Evolutionary conservation across 2,888 invertebrate genomes (phyloP).

Genomic region (Conus canariensis): DNA sequence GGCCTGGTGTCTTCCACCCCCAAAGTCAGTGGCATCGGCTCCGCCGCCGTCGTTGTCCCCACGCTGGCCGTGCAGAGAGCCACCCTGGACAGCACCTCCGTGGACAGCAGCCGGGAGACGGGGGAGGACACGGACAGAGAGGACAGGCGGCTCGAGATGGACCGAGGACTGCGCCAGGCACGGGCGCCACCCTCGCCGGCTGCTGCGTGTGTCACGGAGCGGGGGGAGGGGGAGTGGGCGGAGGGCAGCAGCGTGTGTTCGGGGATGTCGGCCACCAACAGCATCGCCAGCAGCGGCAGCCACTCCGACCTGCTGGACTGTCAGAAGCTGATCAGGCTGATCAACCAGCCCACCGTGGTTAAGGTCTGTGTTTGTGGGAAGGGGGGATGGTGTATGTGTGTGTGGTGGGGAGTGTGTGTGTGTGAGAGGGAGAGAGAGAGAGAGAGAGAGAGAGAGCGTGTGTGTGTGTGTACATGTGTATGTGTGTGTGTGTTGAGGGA

Average conservation of each 20-base stretch:
- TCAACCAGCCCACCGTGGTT: conserved; percentile 64
- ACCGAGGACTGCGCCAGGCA: not conserved
- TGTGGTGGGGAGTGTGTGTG: not conserved
- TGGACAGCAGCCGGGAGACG: not conserved
- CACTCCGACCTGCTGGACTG: conserved; percentile 59
- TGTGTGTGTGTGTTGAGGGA: not conserved
- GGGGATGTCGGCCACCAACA: conserved; percentile 45
- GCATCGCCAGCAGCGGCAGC: not conserved
- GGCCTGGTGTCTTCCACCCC: not conserved
- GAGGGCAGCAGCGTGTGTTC: conserved; percentile 49
- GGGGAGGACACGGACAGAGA: conserved; percentile 15
- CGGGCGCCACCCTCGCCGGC: no score
- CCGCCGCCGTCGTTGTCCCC: not conserved
- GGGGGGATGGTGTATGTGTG: not conserved
- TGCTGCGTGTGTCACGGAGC: not conserved
- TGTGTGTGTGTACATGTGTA: conserved; percentile 1
- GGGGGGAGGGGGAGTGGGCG: not conserved
- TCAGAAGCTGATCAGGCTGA: conserved; percentile 60
- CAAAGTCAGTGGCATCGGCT: not conserved
- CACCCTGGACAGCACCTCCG: not conserved
- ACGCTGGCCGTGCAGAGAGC: conserved; percentile 1
- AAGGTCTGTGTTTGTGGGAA: conserved; percentile 55
- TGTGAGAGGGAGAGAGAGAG: not conserved
- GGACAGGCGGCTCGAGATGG: not conserved
- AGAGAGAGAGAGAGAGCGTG: not conserved